Percentiles rank a stretch among this genome's conserved stretches.
Evolutionary conservation across 2,888 invertebrate genomes (phyloP).

Genomic region (Drosophila yooni): DNA sequence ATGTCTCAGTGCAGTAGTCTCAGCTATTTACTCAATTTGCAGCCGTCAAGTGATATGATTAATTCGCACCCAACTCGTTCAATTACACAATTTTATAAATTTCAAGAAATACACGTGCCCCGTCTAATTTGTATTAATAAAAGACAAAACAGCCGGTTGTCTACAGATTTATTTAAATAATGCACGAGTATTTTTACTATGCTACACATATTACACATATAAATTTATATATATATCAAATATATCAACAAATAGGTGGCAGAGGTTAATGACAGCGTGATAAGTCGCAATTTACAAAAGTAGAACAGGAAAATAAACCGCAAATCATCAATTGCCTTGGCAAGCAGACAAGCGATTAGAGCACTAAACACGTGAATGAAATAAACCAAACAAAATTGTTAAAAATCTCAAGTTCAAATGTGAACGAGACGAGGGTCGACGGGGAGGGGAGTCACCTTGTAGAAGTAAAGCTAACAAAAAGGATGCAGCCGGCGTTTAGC

Average conservation of each 20-base stretch:
- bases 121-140: conserved; percentile 4
- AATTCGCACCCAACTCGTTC: conserved; percentile 40
- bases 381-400: neutral
- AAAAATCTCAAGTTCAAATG: neutral
- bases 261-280: conserved; percentile 53
- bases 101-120: conserved; percentile 31
- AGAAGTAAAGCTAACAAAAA: conserved; percentile 27
- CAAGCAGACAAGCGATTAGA: conserved; percentile 23
- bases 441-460: neutral
- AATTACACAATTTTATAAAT: conserved; percentile 46
- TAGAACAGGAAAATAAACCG: conserved; percentile 36
- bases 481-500: conserved; percentile 58
- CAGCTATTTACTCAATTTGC: conserved; percentile 43
- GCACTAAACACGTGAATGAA: conserved; percentile 5
- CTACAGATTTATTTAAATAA: conserved; percentile 1
- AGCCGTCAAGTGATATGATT: conserved; percentile 40
- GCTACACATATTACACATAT: neutral
- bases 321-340: conserved; percentile 33
- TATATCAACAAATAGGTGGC: conserved; percentile 6
- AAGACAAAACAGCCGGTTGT: neutral
- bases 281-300: conserved; percentile 36
- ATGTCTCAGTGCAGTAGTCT: conserved; percentile 29
- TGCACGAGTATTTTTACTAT: conserved; percentile 1
- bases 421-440: neutral
- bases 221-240: conserved; percentile 1